Percentiles rank a stretch among this genome's conserved stretches.
These are phyloP conservation scores for Noctua fimbriata DNA, from an alignment of 2,888 invertebrate species.

Conservation along the genomic window DNA sequence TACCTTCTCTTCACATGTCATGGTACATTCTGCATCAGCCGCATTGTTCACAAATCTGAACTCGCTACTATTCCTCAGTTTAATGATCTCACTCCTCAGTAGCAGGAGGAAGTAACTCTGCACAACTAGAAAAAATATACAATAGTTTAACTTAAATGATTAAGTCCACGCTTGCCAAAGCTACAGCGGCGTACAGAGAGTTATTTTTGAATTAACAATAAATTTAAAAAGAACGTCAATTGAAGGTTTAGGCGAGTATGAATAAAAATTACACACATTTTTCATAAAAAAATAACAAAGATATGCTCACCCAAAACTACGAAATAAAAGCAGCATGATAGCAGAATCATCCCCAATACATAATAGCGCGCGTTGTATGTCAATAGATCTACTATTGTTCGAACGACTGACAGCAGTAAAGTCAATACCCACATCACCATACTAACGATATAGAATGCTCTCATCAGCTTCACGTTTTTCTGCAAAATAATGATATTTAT, in stretches of 20 bases:
- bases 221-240: too few relatives aligned
- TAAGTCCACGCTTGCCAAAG: not conserved
- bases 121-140: conserved; percentile 44
- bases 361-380: rapidly evolving
- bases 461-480: conserved; percentile 30
- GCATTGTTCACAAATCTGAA: conserved; percentile 56
- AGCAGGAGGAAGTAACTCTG: conserved; percentile 55
- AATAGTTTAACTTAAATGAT: not conserved
- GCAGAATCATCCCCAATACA: rapidly evolving
- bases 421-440: conserved; percentile 29
- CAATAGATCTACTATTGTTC: not conserved
- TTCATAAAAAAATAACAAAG: not conserved
- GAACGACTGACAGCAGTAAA: not conserved
- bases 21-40: conserved; percentile 24
- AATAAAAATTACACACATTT: not conserved
- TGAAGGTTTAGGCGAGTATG: too few relatives aligned
- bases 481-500: conserved; percentile 17
- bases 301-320: conserved; percentile 7
- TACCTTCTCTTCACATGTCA: not conserved
- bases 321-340: conserved; percentile 5
- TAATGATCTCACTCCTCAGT: conserved; percentile 59
- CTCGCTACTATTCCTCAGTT: conserved; percentile 38
- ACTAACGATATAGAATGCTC: conserved; percentile 18
- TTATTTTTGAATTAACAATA: not conserved
- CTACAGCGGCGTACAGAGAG: not conserved